Evolutionary conservation across 2,113 vertebrate species (phyloP), one percentile per base, ranked within the genome.

Genomic region (Takifugu bimaculatus): DNA sequence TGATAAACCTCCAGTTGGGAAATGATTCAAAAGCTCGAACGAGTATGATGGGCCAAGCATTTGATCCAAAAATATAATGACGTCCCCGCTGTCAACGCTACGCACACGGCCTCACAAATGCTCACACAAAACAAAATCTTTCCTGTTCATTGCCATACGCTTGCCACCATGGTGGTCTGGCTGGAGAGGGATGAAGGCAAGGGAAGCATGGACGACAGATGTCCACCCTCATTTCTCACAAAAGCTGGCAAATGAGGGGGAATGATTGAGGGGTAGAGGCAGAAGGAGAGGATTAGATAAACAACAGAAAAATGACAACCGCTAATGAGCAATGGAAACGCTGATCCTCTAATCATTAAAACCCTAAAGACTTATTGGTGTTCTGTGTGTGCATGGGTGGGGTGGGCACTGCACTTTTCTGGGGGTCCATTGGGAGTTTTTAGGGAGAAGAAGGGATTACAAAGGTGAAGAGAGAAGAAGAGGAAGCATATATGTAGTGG

Each of bases 141-240:
- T 72, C 65, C 54, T 74, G 65, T 85, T 60, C 71, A 61, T 65
- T 63, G 80, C 75, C 54, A 67, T 80, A 82, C 70, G 60, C 82
- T 74, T 50, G 69, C 87, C 85, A 82, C 84, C 87, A 80, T 62
- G 82, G 88, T 86, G 88, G 86, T 89, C 86, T 75, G 76, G 78
- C 81, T 86, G 82, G 84, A 86, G 74, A 71, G 69, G 75, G 85
- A 87, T 86, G 88, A 88, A 72, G 82, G 78, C 84, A 81, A 83
- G 69, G 65, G 81, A 87, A 72, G 75, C 83, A 79, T 63, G 87
- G 81, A 89, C 60, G 67, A 85, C 90, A 91, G 90, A 91, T 91
- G 90, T 91, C 87, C 78, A 65, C 83, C 85, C 85, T 77, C 70
- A 56, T 79, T 87, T 84, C 71, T 84, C 74, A 83, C 79, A 86